A percentile compares a stretch with the other conserved stretches of the same genome.
These are phyloP conservation scores for Catharus fuscescens DNA, from an alignment of 2,113 vertebrate species.

Conservation along the genomic window DNA sequence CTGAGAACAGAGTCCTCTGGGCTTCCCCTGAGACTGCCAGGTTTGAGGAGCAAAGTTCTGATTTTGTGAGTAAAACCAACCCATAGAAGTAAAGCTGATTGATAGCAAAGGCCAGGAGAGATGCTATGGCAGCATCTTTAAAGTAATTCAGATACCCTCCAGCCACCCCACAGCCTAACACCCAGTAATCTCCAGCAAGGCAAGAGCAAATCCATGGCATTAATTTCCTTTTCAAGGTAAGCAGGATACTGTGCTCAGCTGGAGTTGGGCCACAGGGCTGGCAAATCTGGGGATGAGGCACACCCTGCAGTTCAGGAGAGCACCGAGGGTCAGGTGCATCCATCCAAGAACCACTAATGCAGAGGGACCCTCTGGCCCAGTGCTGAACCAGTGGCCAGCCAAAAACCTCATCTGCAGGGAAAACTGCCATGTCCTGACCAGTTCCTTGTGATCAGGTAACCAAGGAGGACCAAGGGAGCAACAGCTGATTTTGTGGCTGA, in stretches of 20 bases:
- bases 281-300: neutral
- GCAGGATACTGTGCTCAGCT: neutral
- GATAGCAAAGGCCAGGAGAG: neutral
- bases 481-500: neutral
- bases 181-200: neutral
- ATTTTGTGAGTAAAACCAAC: neutral
- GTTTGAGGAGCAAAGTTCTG: neutral
- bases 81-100: neutral
- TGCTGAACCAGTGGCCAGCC: rapidly evolving
- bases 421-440: neutral
- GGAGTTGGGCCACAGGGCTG: neutral
- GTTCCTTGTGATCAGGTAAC: neutral
- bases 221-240: slow-evolving; percentile 36
- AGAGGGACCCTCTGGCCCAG: neutral
- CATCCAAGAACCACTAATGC: neutral
- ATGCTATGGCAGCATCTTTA: neutral
- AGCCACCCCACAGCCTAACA: neutral
- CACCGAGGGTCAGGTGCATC: neutral
- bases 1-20: neutral
- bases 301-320: neutral
- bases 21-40: neutral
- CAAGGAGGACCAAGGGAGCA: neutral
- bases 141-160: neutral
- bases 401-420: neutral
- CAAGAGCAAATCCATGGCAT: slow-evolving; percentile 21